These are phyloP conservation scores for Cervus canadensis DNA, from an alignment of 2,113 vertebrate species.

Conservation along the genomic window DNA sequence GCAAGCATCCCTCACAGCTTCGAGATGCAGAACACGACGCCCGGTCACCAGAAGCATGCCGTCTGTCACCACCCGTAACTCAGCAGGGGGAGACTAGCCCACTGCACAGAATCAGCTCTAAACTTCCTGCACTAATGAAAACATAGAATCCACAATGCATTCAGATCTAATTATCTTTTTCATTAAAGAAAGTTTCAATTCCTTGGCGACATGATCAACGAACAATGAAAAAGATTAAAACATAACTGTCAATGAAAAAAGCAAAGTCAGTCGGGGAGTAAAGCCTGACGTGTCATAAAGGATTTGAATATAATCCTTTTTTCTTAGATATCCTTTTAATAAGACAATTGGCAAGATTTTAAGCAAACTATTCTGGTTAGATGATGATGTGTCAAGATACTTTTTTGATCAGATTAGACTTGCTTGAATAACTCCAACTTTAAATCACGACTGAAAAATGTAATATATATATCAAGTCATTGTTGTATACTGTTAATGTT, in stretches of 20 bases:
- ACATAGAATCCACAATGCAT: not conserved
- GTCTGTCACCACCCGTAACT: not conserved
- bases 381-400: not conserved
- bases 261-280: not conserved
- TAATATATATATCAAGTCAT: not conserved
- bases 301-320: not conserved
- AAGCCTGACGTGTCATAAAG: not conserved
- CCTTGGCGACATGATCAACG: not conserved
- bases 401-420: not conserved
- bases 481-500: not conserved
- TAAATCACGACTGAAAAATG: not conserved
- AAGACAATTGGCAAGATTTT: conserved; percentile 12
- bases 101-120: not conserved
- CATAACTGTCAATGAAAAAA: not conserved
- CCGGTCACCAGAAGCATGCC: not conserved
- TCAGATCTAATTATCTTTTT: not conserved
- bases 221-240: conserved; percentile 13
- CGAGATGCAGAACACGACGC: not conserved
- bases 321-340: not conserved
- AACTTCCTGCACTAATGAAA: not conserved
- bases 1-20: no score
- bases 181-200: not conserved
- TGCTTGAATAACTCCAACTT: not conserved
- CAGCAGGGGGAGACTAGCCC: fast-evolving
- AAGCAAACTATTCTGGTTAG: conserved; percentile 4